Conservation (phyloP, 1,140 invertebrate species). For the Zaprionus lachaisei region DNA sequence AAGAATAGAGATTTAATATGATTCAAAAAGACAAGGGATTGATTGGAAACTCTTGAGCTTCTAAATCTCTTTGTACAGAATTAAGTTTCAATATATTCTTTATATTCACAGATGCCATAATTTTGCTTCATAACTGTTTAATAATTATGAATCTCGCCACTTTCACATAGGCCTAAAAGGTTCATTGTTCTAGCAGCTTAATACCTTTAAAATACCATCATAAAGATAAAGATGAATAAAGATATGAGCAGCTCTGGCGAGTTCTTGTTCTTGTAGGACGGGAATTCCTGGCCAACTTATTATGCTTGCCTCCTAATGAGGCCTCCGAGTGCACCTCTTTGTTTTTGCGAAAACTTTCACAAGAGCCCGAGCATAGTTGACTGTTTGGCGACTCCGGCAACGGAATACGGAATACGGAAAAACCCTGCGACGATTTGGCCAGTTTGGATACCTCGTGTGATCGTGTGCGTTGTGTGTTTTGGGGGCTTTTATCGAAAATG, state of each 20-base stretch:
- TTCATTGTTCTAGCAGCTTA: neutral
- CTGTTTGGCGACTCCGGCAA: conserved; percentile 5
- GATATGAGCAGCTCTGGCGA: neutral
- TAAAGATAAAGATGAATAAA: neutral
- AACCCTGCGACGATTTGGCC: conserved; percentile 59
- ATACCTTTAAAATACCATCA: neutral
- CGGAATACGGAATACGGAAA: conserved; percentile 65
- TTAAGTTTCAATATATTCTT: too few relatives aligned
- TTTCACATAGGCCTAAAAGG: neutral
- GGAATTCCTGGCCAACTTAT: conserved; percentile 3
- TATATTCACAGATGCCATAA: too few relatives aligned
- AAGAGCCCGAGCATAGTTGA: conserved; percentile 23
- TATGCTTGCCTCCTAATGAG: conserved; percentile 6
- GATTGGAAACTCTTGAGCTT: too few relatives aligned
- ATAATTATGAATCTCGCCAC: neutral
- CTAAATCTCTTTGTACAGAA: too few relatives aligned
- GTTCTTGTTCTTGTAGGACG: conserved; percentile 1
- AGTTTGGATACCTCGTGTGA: conserved; percentile 28
- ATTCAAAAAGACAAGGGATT: too few relatives aligned
- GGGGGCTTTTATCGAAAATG: conserved; percentile 77
- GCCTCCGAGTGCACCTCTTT: neutral
- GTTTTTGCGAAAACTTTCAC: conserved; percentile 73
- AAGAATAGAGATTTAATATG: too few relatives aligned
- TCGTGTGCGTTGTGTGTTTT: conserved; percentile 20
- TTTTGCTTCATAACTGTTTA: neutral